Evolutionary conservation across 2,113 vertebrate genomes (phyloP), one percentile per base, ranked within the genome.

Genomic region (Chrysochloris asiatica): DNA sequence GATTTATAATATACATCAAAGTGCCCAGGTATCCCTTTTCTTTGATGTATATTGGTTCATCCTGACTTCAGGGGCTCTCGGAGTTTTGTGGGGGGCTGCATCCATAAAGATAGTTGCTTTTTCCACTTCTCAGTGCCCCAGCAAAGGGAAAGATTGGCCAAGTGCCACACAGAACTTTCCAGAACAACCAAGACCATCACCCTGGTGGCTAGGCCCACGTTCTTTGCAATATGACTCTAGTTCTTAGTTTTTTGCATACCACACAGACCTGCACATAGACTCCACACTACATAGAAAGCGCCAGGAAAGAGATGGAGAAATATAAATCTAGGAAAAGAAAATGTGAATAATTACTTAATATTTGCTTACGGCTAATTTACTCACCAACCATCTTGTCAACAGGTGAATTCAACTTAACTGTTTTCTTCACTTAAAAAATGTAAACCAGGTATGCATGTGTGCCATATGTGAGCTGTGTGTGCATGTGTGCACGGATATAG

Each of bases 111-210:
- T 4, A 9, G 12, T 3, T 13, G 5, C 2, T 9, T 30, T 9
- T 73, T 85, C 65, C 63, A 36, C 22, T 52, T n/a, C 73, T 80
- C 50, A 28, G 56, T 72, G 19, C 36, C 63, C 73, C n/a, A n/a
- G n/a, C n/a, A n/a, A n/a, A n/a, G 14, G 4, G 11, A 56, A 78
- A 36, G 59, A 28, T 38, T 73, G 41, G 52, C 38, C 38, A 0
- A 67, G 45, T 21, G 11, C 61, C 65, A 65, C 11, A 47, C 1
- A 48, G 87, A 94, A 78, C 87, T 87, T 91, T 95, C 94, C 45
- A 30, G 94, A 94, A 94, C 28, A 26, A 33, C 50, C 33, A 69
- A 77, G 43, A 24, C 33, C 8, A 72, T 33, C 69, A 8, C 4
- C 0, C 38, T 4, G 43, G 14, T n/a, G 54, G 33, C 38, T 30